These are phyloP conservation scores for Dipodomys spectabilis DNA, from an alignment of 2,113 vertebrate species.

Conservation along the genomic window DNA sequence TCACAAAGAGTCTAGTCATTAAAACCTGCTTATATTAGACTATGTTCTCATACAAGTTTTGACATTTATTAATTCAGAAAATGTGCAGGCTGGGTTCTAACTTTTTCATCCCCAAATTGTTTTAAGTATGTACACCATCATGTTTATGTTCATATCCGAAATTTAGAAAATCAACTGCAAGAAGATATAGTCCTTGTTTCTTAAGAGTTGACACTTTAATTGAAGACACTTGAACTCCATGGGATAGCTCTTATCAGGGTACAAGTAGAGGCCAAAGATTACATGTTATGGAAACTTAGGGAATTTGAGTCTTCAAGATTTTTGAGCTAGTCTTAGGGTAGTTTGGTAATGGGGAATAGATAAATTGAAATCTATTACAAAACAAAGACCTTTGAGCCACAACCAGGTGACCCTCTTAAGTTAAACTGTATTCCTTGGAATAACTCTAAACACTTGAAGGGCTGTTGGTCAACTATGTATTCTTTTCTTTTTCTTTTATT, in stretches of 20 bases:
- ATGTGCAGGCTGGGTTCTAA: background rate
- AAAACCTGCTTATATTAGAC: background rate
- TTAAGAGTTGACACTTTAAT: background rate
- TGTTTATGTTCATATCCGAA: constrained; percentile 5
- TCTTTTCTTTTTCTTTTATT: no score
- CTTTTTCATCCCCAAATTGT: background rate
- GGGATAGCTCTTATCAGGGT: background rate
- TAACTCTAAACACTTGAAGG: no score
- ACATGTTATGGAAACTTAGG: background rate
- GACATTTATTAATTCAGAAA: background rate
- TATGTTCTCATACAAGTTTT: background rate
- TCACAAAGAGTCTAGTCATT: background rate
- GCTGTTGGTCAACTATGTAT: no score
- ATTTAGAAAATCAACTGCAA: constrained; percentile 9
- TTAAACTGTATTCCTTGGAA: background rate
- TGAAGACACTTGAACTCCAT: background rate
- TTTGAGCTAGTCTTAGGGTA: background rate
- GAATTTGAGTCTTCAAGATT: background rate
- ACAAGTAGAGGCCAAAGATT: background rate
- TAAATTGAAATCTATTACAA: background rate
- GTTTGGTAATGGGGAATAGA: background rate
- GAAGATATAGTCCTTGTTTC: background rate
- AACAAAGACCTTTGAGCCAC: background rate
- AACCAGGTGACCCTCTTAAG: background rate
- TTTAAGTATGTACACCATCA: background rate